Evolutionary conservation across 1,140 invertebrate species (phyloP), one percentile per base, ranked within the genome.

Genomic region (Aphelinus atriplicis): DNA sequence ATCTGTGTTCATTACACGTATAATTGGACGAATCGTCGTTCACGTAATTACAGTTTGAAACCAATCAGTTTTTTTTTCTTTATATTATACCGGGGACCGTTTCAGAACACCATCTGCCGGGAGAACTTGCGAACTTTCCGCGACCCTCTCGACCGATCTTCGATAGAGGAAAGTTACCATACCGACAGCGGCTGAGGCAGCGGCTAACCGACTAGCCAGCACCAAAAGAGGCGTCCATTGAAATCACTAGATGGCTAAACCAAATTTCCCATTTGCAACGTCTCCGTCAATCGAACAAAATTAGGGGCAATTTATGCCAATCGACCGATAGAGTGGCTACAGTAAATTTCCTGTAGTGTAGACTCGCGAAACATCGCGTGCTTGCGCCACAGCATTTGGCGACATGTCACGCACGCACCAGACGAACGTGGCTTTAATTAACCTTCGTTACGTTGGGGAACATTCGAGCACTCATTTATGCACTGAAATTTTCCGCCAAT

Each of bases 271-370:
- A 46, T 26, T 26, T 26, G 26, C 26, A 26, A 26, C 26, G 26
- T 26, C 26, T 26, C 26, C 50, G 58, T 56, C 78, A 80, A 83
- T 81, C 77, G 75, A 78, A 79, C 65, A 68, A 76, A 82, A 85
- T 85, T 85, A 78, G 76, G 79, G 78, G 51, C 82, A 84, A 85
- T 84, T 85, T 81, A 71, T 79, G 79, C 77, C 82, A 84, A 84
- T 85, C 81, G 79, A 76, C n/a, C 70, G 46, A 45, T 26, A 26
- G 26, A 26, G 7, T 53, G 43, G n/a, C 3, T 53, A 7, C 58
- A 5, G 2, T 4, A 61, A 67, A 58, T 48, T 62, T 55, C 56
- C 46, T 47, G n/a, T 51, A 10, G 3, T 50, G 43, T 69, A 42
- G 42, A 57, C 55, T 67, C 63, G 46, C 50, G 7, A 9, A 73